phyloP scores from a whole-genome alignment of 2,797 vertebrate genomes.

The Pachyuromys duprasi region DNA sequence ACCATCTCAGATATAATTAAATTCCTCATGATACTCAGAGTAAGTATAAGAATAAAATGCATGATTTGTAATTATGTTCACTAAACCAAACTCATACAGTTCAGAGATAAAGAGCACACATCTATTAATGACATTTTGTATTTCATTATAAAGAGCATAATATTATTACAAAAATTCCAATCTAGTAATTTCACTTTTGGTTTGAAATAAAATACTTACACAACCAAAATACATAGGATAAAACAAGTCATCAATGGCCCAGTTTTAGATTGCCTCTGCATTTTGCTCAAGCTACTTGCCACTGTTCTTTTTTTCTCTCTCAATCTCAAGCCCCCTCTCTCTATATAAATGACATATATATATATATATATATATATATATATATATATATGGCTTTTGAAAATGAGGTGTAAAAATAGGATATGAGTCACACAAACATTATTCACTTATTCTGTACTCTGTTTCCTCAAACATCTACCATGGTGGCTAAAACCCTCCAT shows the following conservation, averaged over 20 bases:
- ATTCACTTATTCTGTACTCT: not conserved
- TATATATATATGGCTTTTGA: not conserved
- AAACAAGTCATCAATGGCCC: not conserved
- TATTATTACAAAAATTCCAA: not conserved
- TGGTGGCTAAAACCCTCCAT: not conserved
- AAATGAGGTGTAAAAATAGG: not conserved
- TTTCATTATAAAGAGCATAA: not conserved
- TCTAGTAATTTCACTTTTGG: not conserved
- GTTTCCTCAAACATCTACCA: not conserved
- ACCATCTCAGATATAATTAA: not conserved
- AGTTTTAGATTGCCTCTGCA: not conserved
- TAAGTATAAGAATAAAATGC: not conserved
- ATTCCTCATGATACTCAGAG: not conserved
- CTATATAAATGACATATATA: not conserved
- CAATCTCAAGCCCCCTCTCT: not conserved
- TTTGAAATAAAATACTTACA: not conserved
- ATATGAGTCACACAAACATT: not conserved
- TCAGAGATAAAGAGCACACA: not conserved
- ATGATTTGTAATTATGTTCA: not conserved
- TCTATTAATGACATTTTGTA: not conserved
- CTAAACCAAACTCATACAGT: not conserved
- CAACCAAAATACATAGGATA: not conserved
- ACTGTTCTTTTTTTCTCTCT: not conserved
- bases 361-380: not conserved
- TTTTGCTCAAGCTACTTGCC: not conserved